phyloP scores from a whole-genome alignment of 2,113 vertebrate genomes.

The Archilochus colubris region DNA sequence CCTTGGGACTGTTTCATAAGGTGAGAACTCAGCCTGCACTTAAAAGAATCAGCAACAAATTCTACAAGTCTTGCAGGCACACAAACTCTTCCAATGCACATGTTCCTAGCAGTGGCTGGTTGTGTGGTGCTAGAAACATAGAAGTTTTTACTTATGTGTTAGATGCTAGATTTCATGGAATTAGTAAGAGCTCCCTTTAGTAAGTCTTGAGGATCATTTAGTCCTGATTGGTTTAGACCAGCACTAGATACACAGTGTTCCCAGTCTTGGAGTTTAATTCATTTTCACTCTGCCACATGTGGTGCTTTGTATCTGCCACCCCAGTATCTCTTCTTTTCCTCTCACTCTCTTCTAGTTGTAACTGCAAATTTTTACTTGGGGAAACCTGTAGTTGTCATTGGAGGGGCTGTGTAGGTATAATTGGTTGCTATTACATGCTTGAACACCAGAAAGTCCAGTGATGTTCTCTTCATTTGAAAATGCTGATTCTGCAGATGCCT shows the following conservation, averaged over 20 bases:
- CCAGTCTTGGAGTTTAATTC: background rate
- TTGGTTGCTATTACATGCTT: background rate
- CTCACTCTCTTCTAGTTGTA: background rate
- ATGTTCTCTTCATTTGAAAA: background rate
- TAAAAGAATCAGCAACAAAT: background rate
- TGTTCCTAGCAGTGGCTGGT: background rate
- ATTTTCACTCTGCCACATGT: background rate
- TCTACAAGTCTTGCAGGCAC: background rate
- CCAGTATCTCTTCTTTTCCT: background rate
- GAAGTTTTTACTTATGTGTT: background rate
- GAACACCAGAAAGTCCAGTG: background rate
- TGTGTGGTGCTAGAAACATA: background rate
- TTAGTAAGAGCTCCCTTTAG: background rate
- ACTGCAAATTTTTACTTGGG: background rate
- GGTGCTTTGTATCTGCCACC: background rate
- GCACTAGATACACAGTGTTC: background rate
- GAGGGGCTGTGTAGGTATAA: background rate
- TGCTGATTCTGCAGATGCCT: slow-evolving; percentile 16
- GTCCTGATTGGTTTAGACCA: background rate
- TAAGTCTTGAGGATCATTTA: background rate
- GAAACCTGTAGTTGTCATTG: background rate
- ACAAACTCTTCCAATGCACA: background rate
- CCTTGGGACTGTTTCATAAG: background rate
- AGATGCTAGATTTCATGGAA: background rate
- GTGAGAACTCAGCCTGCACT: background rate